Base-by-base conservation (phyloP, 2,888 invertebrate species). In the Therioaphis trifolii region DNA sequence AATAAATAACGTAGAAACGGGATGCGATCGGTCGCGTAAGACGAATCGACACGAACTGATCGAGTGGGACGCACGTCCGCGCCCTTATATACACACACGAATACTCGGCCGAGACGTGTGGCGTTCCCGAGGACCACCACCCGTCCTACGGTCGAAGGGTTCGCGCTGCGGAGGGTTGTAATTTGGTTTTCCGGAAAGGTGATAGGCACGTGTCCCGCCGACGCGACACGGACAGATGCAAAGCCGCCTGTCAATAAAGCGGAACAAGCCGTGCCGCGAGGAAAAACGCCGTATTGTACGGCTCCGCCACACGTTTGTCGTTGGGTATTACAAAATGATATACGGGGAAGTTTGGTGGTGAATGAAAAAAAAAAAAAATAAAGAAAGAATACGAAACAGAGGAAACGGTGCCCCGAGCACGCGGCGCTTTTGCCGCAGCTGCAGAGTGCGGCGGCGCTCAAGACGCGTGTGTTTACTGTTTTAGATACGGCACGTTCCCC, bases 131-230 rank as follows among this genome's bases (percentile, higher is more conserved):
- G 21, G 58, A 21, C 58, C 21, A 35, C 3, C 35, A 35, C 35
- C n/a, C 15, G 46, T 43, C 29, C n/a, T n/a, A n/a, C n/a, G n/a
- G 12, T 7, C 24, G 49, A 66, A 66, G 77, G 74, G 72, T 72
- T 74, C 35, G 80, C 4, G 40, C 12, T 43, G 29, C 9, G 5
- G 43, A 63, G 77, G 78, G 78, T 40, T 77, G 49, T 63, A 66
- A 12, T 49, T 66, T 78, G 35, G 63, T 72, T 35, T 43, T 43
- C 35, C 18, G 40, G 72, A 74, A 82, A 82, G 82, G 74, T 74
- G 82, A 74, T 63, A 35, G 82, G 82, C 74, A 82, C 74, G 82
- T 74, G 74, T 74, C 49, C 63, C 63, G 35, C n/a, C n/a, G n/a
- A n/a, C n/a, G n/a, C n/a, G n/a, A n/a, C n/a, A 18, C 9, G 18